Evolutionary conservation across 2,888 invertebrate species (phyloP), one percentile per base, ranked within the genome.

Genomic region (Folsomia manolachei): DNA sequence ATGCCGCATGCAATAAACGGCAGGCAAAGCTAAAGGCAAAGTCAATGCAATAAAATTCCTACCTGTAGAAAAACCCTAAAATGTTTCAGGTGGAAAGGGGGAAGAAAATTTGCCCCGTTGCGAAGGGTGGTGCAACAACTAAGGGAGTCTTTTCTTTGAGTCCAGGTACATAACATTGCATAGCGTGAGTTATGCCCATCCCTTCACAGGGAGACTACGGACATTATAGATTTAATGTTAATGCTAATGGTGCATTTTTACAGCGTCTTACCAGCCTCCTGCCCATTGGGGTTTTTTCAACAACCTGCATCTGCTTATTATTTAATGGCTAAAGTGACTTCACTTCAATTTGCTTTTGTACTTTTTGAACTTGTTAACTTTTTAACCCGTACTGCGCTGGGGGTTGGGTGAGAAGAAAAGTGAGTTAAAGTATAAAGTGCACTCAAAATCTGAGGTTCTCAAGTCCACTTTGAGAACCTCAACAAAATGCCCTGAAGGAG

Each of bases 401-500:
- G 56, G 7, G 56, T 21, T 14, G n/a, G n/a, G 19, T 21, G 21
- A 56, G 56, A 56, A 56, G 18, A 56, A 4, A 56, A 56, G 56
- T 19, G 11, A 56, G 56, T n/a, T n/a, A n/a, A n/a, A n/a, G n/a
- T n/a, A n/a, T n/a, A n/a, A n/a, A 51, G 60, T 60, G 19, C n/a
- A 60, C 60, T 60, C 4, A 4, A 60, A 4, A n/a, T 60, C 27
- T 26, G 19, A 11, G 60, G 62, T 56, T 51, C 25, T 71, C 61
- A 67, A 75, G 70, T n/a, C n/a, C n/a, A n/a, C n/a, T n/a, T n/a
- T n/a, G n/a, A n/a, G n/a, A n/a, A n/a, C n/a, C n/a, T n/a, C n/a
- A 56, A 21, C 4, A n/a, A 56, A 56, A 56, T 75, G 71, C 73
- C 75, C 75, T 75, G 27, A 56, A 70, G 75, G 71, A 70, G 51